Evolutionary conservation across 2,113 vertebrate species (phyloP).

Genomic region (Ondatra zibethicus): DNA sequence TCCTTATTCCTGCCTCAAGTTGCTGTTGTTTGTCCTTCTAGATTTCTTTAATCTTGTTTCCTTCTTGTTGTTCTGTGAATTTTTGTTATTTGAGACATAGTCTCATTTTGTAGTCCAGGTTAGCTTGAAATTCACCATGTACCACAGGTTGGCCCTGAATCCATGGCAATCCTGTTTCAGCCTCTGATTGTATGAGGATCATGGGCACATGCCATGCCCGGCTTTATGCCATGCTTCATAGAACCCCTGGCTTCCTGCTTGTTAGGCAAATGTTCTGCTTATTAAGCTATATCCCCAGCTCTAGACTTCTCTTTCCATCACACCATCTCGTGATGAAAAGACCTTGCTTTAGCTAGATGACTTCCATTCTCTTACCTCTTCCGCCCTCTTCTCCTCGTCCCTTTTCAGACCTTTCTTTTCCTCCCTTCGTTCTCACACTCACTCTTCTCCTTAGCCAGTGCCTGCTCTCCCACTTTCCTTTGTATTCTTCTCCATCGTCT

Average conservation of each 20-base stretch:
- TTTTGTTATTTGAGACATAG: neutral
- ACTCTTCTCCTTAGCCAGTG: constrained; percentile 16
- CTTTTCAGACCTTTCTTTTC: neutral
- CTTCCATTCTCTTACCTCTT: constrained; percentile 32
- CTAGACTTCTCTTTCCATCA: neutral
- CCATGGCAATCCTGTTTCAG: neutral
- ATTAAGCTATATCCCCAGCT: neutral
- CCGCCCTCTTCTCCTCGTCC: neutral
- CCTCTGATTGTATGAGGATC: neutral
- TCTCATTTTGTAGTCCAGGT: neutral
- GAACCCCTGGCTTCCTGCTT: neutral
- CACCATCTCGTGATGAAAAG: neutral
- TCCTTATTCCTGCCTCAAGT: neutral
- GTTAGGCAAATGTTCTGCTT: no score
- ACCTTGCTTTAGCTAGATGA: neutral
- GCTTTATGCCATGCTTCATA: neutral
- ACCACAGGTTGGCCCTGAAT: neutral
- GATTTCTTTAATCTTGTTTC: neutral
- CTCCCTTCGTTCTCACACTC: neutral
- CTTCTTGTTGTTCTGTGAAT: neutral
- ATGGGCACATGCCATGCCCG: no score
- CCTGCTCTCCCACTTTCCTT: constrained; percentile 7
- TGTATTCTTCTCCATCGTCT: neutral
- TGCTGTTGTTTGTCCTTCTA: constrained; percentile 9
- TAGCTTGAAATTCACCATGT: neutral